These are phyloP conservation scores for Gnatocerus cornutus DNA, from an alignment of 2,888 invertebrate species.

Conservation along the genomic window DNA sequence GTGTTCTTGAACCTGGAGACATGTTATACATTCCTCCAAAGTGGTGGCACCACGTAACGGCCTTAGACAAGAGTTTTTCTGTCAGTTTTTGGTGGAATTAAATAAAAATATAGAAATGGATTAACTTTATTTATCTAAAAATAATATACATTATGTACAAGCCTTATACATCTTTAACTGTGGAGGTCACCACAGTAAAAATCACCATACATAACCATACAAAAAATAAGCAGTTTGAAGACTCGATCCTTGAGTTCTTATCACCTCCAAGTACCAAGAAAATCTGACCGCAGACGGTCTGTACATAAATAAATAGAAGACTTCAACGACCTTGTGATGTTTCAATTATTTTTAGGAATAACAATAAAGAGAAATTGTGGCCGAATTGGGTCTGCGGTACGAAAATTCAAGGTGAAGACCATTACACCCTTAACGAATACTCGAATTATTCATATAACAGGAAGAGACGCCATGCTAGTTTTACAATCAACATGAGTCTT, in stretches of 20 bases:
- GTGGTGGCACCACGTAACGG: slow-evolving; percentile 98
- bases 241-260: background rate
- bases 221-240: slow-evolving; percentile 9
- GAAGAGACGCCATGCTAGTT: slow-evolving; percentile 78
- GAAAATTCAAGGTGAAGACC: slow-evolving; percentile 31
- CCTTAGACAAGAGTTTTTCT: slow-evolving; percentile 92
- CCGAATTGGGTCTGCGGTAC: slow-evolving; percentile 7
- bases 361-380: slow-evolving; percentile 7
- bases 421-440: slow-evolving; percentile 20
- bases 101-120: slow-evolving; percentile 25
- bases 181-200: slow-evolving; percentile 6
- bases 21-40: slow-evolving; percentile 95
- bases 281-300: slow-evolving; percentile 2
- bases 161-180: slow-evolving; percentile 2
- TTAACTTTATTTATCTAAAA: slow-evolving; percentile 40
- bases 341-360: background rate
- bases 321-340: slow-evolving; percentile 8
- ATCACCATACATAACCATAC: slow-evolving; percentile 4
- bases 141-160: slow-evolving; percentile 35
- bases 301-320: slow-evolving; percentile 2
- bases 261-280: background rate
- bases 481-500: slow-evolving; percentile 92
- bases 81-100: slow-evolving; percentile 97
- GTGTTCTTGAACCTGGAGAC: slow-evolving; percentile 87
- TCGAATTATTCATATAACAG: slow-evolving; percentile 72